Evolutionary conservation across 30 jellyfish, hydroid and myxozoan species (phyloP).

Genomic region (Aurelia sp.): DNA sequence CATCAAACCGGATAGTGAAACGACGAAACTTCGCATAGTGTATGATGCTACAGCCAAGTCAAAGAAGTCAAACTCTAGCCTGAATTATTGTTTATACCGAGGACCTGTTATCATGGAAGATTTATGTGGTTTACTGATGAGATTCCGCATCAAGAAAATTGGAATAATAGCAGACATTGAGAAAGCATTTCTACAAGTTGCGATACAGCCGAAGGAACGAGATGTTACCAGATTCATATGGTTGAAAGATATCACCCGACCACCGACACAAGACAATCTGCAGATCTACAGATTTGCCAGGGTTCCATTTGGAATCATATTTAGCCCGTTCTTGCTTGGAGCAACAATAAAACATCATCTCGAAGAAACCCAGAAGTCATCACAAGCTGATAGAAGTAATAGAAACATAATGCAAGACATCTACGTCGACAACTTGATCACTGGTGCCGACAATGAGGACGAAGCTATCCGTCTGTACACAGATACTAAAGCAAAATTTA

Average conservation of each 20-base stretch:
- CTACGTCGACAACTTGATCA: slow-evolving; percentile 48
- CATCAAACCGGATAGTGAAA: slow-evolving; percentile 19
- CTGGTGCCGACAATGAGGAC: slow-evolving; percentile 22
- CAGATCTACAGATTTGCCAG: slow-evolving; percentile 40
- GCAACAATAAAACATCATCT: slow-evolving; percentile 57
- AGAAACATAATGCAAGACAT: background rate
- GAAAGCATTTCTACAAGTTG: slow-evolving; percentile 15
- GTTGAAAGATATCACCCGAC: slow-evolving; percentile 28
- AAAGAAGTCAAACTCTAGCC: background rate
- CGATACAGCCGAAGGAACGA: slow-evolving; percentile 47
- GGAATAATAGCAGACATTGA: slow-evolving; percentile 36
- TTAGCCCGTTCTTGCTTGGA: slow-evolving; percentile 47
- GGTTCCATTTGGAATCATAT: slow-evolving; percentile 37
- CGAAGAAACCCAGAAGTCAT: background rate
- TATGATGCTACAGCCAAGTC: slow-evolving; percentile 60
- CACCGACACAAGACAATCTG: slow-evolving; percentile 17
- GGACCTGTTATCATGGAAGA: slow-evolving; percentile 63
- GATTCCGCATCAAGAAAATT: slow-evolving; percentile 19
- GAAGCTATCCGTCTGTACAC: slow-evolving; percentile 34
- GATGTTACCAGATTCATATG: slow-evolving; percentile 59
- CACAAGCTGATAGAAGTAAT: background rate
- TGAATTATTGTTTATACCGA: slow-evolving; percentile 28
- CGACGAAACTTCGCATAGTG: slow-evolving; percentile 49
- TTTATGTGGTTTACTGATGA: slow-evolving; percentile 33
- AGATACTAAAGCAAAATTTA: slow-evolving; percentile 13